Evolutionary conservation across 2,888 invertebrate genomes (phyloP).

Genomic region (Callinectes sapidus): DNA sequence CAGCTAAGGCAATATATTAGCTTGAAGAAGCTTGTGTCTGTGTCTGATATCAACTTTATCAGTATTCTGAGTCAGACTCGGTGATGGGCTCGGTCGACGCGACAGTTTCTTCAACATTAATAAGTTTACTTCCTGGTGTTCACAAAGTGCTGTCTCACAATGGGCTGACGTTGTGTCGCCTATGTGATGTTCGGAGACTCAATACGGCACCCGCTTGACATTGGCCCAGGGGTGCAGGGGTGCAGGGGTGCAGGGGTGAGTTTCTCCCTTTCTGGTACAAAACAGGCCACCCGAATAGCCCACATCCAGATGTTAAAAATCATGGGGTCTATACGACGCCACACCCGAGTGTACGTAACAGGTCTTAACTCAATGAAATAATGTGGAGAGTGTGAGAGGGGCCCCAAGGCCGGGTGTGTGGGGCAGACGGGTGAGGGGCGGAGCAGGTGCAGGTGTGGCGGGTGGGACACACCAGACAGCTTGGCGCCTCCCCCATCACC

Average conservation of each 20-base stretch:
- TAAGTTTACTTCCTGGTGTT: neutral
- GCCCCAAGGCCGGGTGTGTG: neutral
- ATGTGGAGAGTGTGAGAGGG: slow-evolving; percentile 17
- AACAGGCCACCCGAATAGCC: slow-evolving; percentile 20
- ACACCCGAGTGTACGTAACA: slow-evolving; percentile 21
- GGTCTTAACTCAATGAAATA: slow-evolving; percentile 23
- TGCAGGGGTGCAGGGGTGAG: too few species aligned
- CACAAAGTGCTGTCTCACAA: neutral
- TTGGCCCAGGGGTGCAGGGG: neutral
- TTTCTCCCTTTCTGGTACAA: slow-evolving; percentile 6
- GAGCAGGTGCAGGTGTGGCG: slow-evolving; percentile 46
- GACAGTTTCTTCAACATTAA: neutral
- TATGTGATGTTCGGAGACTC: neutral
- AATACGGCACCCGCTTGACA: neutral
- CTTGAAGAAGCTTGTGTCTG: neutral
- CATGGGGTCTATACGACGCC: slow-evolving; percentile 27
- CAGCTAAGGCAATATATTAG: neutral
- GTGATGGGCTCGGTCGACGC: neutral
- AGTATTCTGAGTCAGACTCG: neutral
- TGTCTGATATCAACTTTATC: slow-evolving; percentile 18
- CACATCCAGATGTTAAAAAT: slow-evolving; percentile 37
- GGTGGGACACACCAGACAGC: slow-evolving; percentile 47
- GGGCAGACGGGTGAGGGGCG: slow-evolving; percentile 34
- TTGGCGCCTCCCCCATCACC: slow-evolving; percentile 45
- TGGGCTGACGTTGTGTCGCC: neutral